Percentiles rank a stretch among this genome's conserved stretches.
Evolutionary conservation across 2,888 invertebrate genomes (phyloP).

Genomic region (Morinoia aosen): DNA sequence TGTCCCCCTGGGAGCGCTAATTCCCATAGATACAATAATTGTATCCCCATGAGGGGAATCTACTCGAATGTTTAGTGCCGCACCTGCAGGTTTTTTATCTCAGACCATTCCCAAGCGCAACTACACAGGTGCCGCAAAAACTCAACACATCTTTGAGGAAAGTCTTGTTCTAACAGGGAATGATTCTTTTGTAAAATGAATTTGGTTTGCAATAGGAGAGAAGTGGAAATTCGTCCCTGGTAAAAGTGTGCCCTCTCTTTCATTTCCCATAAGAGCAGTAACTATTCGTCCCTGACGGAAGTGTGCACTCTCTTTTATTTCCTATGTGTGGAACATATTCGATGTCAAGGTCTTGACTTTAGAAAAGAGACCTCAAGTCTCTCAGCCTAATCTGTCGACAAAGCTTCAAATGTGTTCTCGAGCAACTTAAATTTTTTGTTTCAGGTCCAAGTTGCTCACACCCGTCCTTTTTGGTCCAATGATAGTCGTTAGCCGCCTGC

Average conservation of each 20-base stretch:
- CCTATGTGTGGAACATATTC: not conserved
- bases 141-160: not conserved
- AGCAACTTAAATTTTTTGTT: not conserved
- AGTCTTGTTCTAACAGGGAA: not conserved
- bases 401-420: not conserved
- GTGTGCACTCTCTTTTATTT: not conserved
- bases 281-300: not conserved
- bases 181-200: not conserved
- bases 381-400: constrained; percentile 20
- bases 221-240: not conserved
- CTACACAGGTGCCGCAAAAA: not conserved
- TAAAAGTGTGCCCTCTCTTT: not conserved
- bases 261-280: not conserved
- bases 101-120: not conserved
- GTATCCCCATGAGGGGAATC: no score
- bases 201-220: not conserved
- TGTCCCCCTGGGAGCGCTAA: no score
- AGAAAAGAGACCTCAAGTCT: constrained; percentile 29
- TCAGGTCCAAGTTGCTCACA: not conserved
- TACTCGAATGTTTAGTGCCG: not conserved
- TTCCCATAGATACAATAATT: no score
- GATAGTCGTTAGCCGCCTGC: constrained; percentile 25
- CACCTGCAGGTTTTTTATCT: not conserved
- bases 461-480: constrained; percentile 17
- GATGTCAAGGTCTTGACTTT: constrained; percentile 16